Evolutionary conservation across 53 echinoderm and acorn worm genomes (phyloP).

Genomic region (Holothuria scabra): DNA sequence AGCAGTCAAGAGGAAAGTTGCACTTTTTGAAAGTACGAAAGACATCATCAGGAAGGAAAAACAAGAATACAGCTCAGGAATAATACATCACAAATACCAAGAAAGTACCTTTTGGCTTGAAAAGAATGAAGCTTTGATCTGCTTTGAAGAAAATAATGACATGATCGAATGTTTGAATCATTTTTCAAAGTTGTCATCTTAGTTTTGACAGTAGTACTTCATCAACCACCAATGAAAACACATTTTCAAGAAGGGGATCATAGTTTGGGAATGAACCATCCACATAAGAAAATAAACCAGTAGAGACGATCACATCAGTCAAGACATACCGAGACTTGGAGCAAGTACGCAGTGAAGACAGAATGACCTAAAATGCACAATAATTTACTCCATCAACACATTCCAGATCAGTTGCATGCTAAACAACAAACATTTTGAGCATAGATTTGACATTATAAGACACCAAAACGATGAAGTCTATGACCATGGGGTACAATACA

Average conservation of each 20-base stretch:
- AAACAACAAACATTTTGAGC: not conserved
- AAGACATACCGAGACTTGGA: not conserved
- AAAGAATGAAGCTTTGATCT: not conserved
- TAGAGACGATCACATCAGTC: slow-evolving; percentile 6
- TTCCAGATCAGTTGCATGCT: slow-evolving; percentile 5
- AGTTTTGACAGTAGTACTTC: not conserved
- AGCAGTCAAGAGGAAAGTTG: not conserved
- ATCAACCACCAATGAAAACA: slow-evolving; percentile 37
- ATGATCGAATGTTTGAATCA: not conserved
- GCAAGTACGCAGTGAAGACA: too few relatives aligned
- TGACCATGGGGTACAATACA: too few relatives aligned
- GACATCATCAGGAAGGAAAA: not conserved
- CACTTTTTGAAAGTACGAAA: not conserved
- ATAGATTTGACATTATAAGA: not conserved
- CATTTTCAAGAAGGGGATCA: slow-evolving; percentile 6
- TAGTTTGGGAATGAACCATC: slow-evolving; percentile 36
- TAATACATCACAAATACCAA: too few relatives aligned
- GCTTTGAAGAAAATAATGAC: not conserved
- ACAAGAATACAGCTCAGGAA: not conserved
- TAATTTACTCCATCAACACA: not conserved
- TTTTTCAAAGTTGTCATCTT: slow-evolving; percentile 21
- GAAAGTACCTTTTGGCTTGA: not conserved
- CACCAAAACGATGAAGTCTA: too few relatives aligned
- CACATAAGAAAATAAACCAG: slow-evolving; percentile 35
- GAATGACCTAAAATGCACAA: too few relatives aligned